phyloP scores from a whole-genome alignment of 2,113 vertebrate species.

The Taxidea taxus region DNA sequence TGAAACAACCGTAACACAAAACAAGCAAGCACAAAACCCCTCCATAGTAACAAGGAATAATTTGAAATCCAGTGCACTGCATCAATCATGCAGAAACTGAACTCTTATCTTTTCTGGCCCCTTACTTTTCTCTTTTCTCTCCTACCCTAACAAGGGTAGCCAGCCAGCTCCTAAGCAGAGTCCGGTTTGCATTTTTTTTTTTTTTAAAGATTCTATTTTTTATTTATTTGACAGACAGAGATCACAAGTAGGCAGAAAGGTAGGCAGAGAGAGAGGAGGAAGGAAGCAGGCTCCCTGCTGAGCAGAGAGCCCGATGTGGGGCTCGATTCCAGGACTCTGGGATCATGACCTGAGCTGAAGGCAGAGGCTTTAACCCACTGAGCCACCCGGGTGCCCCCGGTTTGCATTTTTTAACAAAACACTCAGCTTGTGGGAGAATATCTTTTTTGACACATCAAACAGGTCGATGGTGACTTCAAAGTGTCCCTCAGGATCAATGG shows the following conservation, averaged over 20 bases:
- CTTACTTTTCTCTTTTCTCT: fast-evolving
- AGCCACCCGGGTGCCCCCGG: too few species aligned
- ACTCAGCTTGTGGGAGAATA: not conserved
- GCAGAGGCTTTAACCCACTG: too few species aligned
- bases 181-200: not conserved
- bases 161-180: too few species aligned
- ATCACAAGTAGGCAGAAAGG: too few species aligned
- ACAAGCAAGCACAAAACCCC: not conserved
- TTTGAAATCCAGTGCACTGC: not conserved
- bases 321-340: too few species aligned
- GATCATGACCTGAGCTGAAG: too few species aligned
- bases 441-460: not conserved
- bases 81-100: not conserved
- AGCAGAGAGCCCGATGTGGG: too few species aligned
- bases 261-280: too few species aligned
- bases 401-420: not conserved
- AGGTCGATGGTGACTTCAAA: not conserved
- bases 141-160: not conserved
- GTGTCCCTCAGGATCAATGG: not conserved
- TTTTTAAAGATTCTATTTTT: too few species aligned
- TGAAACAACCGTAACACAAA: not conserved
- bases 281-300: too few species aligned
- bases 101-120: too few species aligned
- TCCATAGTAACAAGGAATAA: not conserved
- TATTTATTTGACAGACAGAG: too few species aligned